Percentiles rank a stretch among this genome's conserved stretches.
Evolutionary conservation across 2,113 vertebrate species (phyloP).

Genomic region (Agapornis roseicollis): DNA sequence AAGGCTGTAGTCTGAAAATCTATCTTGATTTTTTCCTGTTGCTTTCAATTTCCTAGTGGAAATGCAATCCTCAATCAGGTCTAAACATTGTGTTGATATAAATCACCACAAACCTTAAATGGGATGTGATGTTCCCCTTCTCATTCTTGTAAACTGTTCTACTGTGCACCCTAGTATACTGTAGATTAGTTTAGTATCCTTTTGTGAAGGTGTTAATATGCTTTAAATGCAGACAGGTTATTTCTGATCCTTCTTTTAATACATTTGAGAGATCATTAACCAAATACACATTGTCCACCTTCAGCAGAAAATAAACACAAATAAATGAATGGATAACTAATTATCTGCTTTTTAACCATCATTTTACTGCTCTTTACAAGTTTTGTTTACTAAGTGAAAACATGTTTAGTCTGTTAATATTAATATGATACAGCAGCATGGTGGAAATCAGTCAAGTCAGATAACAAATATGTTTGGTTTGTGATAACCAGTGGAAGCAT

Average conservation of each 20-base stretch:
- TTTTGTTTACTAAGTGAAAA: neutral
- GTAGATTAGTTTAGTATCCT: neutral
- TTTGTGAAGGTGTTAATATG: neutral
- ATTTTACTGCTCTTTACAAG: neutral
- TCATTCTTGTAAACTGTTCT: neutral
- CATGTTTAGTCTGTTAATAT: neutral
- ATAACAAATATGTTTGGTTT: slow-evolving; percentile 1
- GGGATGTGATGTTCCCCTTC: neutral
- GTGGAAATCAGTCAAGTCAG: neutral
- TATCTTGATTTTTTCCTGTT: neutral
- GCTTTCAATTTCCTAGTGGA: neutral
- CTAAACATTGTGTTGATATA: neutral
- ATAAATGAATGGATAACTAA: neutral
- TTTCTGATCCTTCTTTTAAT: neutral
- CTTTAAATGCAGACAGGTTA: neutral
- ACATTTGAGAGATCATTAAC: neutral
- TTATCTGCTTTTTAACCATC: neutral
- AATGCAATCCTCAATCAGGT: neutral
- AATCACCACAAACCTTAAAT: neutral
- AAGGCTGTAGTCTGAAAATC: neutral
- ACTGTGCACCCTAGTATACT: neutral
- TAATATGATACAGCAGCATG: neutral
- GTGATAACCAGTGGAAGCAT: neutral
- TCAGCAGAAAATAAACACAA: neutral
- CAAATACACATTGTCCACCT: neutral